These are phyloP conservation scores for Rallus limicola DNA, from an alignment of 2,113 vertebrate species.

Conservation along the genomic window DNA sequence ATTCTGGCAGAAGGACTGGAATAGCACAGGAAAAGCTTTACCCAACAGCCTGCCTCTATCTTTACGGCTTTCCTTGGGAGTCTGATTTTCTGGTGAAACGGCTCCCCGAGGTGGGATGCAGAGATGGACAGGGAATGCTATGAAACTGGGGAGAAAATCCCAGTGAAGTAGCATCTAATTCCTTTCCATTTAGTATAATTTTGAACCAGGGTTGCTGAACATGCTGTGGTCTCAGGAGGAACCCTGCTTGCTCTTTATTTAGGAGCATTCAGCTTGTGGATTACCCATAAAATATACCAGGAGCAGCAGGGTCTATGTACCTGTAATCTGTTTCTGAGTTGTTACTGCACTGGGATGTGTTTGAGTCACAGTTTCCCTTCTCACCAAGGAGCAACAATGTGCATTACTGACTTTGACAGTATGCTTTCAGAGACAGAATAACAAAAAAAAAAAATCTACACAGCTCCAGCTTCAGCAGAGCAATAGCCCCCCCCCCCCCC, in stretches of 20 bases:
- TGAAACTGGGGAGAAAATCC: not conserved
- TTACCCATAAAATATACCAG: not conserved
- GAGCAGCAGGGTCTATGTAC: not conserved
- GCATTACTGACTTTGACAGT: conserved; percentile 15
- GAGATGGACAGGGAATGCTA: not conserved
- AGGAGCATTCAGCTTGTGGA: not conserved
- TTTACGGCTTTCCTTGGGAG: not conserved
- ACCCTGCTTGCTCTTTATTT: not conserved
- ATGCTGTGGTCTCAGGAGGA: not conserved
- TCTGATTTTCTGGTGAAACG: not conserved
- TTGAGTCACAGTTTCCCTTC: not conserved
- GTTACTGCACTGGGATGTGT: not conserved
- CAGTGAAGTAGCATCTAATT: not conserved
- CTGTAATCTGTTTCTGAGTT: conserved; percentile 19
- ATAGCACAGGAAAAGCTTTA: not conserved
- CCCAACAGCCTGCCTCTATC: not conserved
- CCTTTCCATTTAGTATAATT: not conserved
- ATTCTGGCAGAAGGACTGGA: not conserved
- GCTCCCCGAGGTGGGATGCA: not conserved
- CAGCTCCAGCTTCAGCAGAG: not conserved
- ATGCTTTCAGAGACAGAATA: not conserved
- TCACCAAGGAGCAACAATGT: not conserved
- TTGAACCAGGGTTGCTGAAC: not conserved
- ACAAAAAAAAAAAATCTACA: not conserved
- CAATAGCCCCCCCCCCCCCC: not conserved